phyloP scores from a whole-genome alignment of 2,888 invertebrate genomes.

The Bellardia pandia region DNA sequence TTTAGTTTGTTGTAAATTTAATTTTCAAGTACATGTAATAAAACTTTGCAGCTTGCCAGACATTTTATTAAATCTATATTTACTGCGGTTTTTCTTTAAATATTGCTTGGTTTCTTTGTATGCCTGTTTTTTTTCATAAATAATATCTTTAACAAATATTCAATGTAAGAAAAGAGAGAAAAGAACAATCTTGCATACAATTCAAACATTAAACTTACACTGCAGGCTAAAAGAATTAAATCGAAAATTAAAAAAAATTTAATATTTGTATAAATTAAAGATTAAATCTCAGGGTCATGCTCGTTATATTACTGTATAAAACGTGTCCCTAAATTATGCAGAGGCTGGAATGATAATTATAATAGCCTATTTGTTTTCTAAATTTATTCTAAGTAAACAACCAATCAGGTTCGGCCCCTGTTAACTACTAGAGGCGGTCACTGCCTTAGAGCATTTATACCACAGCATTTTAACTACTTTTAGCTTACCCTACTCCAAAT shows the following conservation, averaged over 20 bases:
- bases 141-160: conserved; percentile 40
- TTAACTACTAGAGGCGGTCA: no score
- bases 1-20: conserved; percentile 51
- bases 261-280: no score
- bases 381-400: no score
- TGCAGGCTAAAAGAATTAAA: conserved; percentile 30
- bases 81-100: conserved; percentile 38
- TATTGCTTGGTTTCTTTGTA: conserved; percentile 46
- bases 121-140: not conserved
- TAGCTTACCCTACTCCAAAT: no score
- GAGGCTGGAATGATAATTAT: no score
- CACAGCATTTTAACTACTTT: no score
- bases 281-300: no score
- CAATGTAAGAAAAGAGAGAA: conserved; percentile 9
- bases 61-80: conserved; percentile 55
- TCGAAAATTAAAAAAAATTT: not conserved
- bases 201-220: conserved; percentile 11
- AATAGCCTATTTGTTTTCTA: no score
- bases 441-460: no score
- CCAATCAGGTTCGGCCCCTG: no score
- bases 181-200: conserved; percentile 44
- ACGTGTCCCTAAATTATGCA: no score
- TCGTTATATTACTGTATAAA: no score
- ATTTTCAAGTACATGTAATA: conserved; percentile 36
- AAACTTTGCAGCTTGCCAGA: conserved; percentile 50